phyloP scores from a whole-genome alignment of 2,113 vertebrate genomes.

The Phalacrocorax brasilianus region DNA sequence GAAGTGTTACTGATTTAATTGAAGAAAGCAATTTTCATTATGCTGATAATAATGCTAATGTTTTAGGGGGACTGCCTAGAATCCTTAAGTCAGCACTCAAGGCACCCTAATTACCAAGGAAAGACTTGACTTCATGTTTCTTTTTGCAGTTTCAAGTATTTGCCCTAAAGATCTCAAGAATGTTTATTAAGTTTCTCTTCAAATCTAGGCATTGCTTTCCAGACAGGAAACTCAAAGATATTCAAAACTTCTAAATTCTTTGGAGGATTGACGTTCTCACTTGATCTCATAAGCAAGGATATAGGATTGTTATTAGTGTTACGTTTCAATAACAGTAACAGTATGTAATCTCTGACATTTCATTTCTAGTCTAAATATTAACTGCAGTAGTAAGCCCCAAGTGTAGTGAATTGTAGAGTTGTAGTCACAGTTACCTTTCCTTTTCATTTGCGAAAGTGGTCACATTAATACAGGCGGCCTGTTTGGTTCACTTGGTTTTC shows the following conservation, averaged over 20 bases:
- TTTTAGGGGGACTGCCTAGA: not conserved
- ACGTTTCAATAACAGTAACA: not conserved
- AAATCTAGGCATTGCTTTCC: not conserved
- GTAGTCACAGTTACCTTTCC: not conserved
- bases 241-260: not conserved
- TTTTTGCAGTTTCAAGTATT: not conserved
- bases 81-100: not conserved
- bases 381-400: not conserved
- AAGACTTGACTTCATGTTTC: not conserved
- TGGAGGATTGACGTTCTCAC: not conserved
- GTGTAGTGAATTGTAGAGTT: not conserved
- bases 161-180: not conserved
- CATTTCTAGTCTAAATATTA: not conserved
- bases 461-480: not conserved
- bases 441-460: not conserved
- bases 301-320: not conserved
- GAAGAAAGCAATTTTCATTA: not conserved
- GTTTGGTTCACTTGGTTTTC: not conserved
- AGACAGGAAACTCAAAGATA: not conserved
- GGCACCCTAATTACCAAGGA: not conserved
- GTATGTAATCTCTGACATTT: not conserved
- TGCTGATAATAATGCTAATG: not conserved
- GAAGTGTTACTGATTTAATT: not conserved
- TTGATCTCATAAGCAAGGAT: not conserved
- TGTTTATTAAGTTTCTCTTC: not conserved